Base-by-base conservation (phyloP, 2,888 invertebrate species). In the Eledone cirrhosa region DNA sequence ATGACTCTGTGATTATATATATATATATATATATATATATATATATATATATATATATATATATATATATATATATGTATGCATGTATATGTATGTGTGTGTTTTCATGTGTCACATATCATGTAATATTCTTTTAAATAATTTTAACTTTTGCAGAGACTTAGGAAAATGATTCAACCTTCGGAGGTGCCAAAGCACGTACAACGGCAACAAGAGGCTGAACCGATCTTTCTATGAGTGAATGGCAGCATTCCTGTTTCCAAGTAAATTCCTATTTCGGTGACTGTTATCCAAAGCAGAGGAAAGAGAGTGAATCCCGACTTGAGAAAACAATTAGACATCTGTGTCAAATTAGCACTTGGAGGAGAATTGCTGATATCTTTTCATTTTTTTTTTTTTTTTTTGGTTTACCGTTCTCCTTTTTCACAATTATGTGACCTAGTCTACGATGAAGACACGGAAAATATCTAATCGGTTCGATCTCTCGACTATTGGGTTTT, bases 161-260 rank as follows among this genome's bases (percentile, higher is more conserved):
- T 76, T 27, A 48, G 47, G 48, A 76, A 48, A 76, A 76, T 76
- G 76, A 48, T 48, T 16, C 24, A 76, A 48, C 76, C 76, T 1
- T 41, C 41, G 19, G 76, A 76, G 19, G 2, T 76, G 24, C 76
- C 76, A 16, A 76, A 76, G 76, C 76, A 76, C 47, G 48, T 76
- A 1, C 76, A 48, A 22, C 47, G n/a, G n/a, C n/a, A 47, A n/a
- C 48, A 33, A 76, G 76, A 76, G 48, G 47, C 48, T 16, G 29
- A 41, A 27, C 41, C 76, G 47, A 76, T 76, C 41, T 76, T 47
- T 48, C 76, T 76, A 27, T 76, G 29, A 76, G 48, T 24, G 48
- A n/a, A 41, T 19, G 41, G 13, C n/a, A 4, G 72, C 41, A 41
- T 27, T 22, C 11, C 19, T 41, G 31, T 31, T 19, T 19, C n/a